phyloP scores from a whole-genome alignment of 2,113 vertebrate genomes.

The Onychostoma macrolepis region DNA sequence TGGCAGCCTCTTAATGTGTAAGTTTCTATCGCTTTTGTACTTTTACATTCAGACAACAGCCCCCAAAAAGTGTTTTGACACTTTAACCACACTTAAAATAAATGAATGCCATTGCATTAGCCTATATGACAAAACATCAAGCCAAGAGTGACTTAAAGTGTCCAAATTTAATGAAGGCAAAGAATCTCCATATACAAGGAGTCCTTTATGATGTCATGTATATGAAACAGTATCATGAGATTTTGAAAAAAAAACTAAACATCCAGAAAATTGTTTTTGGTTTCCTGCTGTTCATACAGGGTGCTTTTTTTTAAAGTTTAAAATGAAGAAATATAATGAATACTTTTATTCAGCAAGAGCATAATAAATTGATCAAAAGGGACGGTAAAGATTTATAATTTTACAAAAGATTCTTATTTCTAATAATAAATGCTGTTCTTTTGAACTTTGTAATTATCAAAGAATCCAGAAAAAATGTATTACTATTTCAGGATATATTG shows the following conservation, averaged over 20 bases:
- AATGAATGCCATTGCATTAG: background rate
- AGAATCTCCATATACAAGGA: background rate
- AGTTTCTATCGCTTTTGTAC: conserved; percentile 70
- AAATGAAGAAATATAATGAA: too few species aligned
- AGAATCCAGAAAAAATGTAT: too few species aligned
- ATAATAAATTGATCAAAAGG: too few species aligned
- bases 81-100: background rate
- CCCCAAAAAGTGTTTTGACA: background rate
- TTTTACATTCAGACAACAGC: background rate
- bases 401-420: too few species aligned
- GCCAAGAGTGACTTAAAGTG: background rate
- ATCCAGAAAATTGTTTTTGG: background rate
- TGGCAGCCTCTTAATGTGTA: conserved; percentile 98
- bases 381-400: too few species aligned
- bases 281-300: background rate
- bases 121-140: background rate
- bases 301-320: background rate
- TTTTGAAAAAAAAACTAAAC: background rate
- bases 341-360: background rate
- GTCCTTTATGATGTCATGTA: background rate
- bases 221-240: background rate
- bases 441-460: too few species aligned
- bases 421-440: too few species aligned
- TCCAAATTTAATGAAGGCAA: background rate
- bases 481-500: too few species aligned